Conservation (phyloP, 2,113 vertebrate genomes). For the Tylochromis polylepis region DNA sequence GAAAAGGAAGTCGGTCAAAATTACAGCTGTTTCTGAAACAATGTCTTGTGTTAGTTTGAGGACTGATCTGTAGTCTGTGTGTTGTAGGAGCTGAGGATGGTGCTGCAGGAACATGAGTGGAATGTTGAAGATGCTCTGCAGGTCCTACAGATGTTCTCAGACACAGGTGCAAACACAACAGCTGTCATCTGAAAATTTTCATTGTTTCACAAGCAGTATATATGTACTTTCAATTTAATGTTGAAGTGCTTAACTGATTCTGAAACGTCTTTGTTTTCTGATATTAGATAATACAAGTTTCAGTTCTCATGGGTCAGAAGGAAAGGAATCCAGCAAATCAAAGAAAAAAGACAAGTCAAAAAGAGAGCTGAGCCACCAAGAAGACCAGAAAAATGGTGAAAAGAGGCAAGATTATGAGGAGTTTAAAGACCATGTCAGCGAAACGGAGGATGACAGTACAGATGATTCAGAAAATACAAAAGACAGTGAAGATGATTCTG, state of each 20-base stretch:
- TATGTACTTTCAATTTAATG: neutral
- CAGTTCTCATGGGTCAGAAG: constrained; percentile 18
- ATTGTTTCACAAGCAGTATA: neutral
- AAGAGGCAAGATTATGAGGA: neutral
- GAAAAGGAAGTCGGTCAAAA: neutral
- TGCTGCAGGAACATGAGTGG: constrained; percentile 91
- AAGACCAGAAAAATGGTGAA: neutral
- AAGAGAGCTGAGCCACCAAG: neutral
- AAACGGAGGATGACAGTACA: neutral
- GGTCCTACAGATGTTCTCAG: constrained; percentile 83
- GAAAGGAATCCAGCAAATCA: neutral
- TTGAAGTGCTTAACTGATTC: neutral
- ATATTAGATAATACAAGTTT: constrained; percentile 22
- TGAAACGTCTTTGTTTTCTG: neutral
- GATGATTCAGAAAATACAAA: constrained; percentile 1
- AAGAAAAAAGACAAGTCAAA: neutral
- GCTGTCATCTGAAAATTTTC: neutral
- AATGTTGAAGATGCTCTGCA: constrained; percentile 83
- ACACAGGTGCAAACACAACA: constrained; percentile 56
- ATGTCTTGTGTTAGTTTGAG: neutral
- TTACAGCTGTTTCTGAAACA: neutral
- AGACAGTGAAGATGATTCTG: constrained; percentile 30
- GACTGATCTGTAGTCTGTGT: neutral
- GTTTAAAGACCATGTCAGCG: neutral
- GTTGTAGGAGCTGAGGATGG: constrained; percentile 83